Base-by-base conservation (phyloP, 1,140 invertebrate genomes). In the Papilio xuthus region DNA sequence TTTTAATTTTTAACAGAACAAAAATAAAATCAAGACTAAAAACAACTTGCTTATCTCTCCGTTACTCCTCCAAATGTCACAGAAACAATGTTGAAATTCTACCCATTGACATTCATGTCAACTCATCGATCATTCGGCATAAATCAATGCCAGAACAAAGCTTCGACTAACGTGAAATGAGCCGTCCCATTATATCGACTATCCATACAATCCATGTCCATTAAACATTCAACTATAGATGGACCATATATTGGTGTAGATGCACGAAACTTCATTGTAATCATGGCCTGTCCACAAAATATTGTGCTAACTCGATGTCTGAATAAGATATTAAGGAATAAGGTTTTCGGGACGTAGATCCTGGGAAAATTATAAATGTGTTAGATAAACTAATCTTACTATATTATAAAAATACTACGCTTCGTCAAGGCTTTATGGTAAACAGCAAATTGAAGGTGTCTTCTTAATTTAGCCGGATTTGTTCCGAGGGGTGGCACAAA, bases 231-330 rank as follows among this genome's bases (percentile, higher is more conserved):
- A 15, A 18, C n/a, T 63, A 28, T 78, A 50, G 50, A 47, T 77
- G 77, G 78, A 77, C 41, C 23, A 74, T 79, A 73, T 78, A 79
- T 79, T 26, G 63, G 77, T 72, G 69, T 53, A 74, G 23, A 63
- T 76, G 74, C 74, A 76, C 74, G 74, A 53, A 44, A 41, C 28
- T 53, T 63, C 74, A 76, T 63, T 42, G 20, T 4, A 28, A 20
- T 76, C 32, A 76, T 60, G 20, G 50, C 32, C 74, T 78, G 42
- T 32, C 77, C 63, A 73, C 79, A 41, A 50, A 78, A 81, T 81
- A 77, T 77, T 81, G 67, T 82, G 73, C 79, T 82, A 82, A 80
- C 79, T 63, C 23, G 26, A 63, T 63, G 56, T 60, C 20, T 60
- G 12, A 60, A 26, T 26, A 60, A 26, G 20, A 60, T 63, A 23